Conservation (phyloP, 2,888 invertebrate genomes). For the Chesias legatella region DNA sequence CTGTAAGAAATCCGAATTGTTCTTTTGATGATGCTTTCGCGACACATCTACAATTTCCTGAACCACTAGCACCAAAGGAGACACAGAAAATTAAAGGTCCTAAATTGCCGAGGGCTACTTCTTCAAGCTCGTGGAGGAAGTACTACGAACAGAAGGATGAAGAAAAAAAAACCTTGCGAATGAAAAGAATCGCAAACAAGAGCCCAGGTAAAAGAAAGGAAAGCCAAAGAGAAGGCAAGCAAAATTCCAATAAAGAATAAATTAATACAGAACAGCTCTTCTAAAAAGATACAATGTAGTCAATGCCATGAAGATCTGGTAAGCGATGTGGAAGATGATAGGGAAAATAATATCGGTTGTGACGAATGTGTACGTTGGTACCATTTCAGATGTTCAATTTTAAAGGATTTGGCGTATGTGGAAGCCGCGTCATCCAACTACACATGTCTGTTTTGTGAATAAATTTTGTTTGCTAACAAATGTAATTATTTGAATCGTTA, state of each 20-base stretch:
- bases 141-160: background rate
- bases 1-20: no score
- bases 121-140: slow-evolving; percentile 3
- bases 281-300: slow-evolving; percentile 3
- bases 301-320: slow-evolving; percentile 5
- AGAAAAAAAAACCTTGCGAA: background rate
- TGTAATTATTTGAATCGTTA: no score
- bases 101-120: slow-evolving; percentile 4
- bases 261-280: no score
- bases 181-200: background rate
- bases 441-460: no score
- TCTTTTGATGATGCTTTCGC: slow-evolving; percentile 3
- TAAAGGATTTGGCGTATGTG: no score
- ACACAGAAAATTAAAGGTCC: background rate
- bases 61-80: slow-evolving; percentile 3
- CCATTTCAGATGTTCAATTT: slow-evolving; percentile 10
- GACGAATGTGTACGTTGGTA: slow-evolving; percentile 4
- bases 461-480: no score
- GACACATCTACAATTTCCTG: slow-evolving; percentile 3
- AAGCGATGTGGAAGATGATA: slow-evolving; percentile 7
- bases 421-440: no score
- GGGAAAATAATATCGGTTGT: slow-evolving; percentile 7
- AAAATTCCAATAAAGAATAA: no score
- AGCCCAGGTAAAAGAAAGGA: no score
- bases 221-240: no score